These are phyloP conservation scores for Crotalus tigris DNA, from an alignment of 2,113 vertebrate species.

Conservation along the genomic window DNA sequence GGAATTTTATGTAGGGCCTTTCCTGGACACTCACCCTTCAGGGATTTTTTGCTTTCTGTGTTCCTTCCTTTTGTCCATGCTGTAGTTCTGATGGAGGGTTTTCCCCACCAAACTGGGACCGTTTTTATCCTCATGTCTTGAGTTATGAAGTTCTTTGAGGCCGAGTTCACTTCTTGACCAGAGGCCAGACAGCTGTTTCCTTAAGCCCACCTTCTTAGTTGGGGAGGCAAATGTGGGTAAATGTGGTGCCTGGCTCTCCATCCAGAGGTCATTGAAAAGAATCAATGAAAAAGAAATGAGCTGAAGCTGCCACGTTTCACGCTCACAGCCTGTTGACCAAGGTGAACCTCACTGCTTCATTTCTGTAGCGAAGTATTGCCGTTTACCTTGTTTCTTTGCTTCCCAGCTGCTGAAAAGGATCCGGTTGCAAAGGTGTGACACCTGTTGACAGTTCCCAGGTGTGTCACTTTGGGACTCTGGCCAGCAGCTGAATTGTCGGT, in stretches of 20 bases:
- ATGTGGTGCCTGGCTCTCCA: not conserved
- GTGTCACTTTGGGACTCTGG: not conserved
- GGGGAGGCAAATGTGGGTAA: not conserved
- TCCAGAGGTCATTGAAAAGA: not conserved
- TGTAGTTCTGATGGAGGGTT: not conserved
- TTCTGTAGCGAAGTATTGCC: not conserved
- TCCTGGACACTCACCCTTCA: constrained; percentile 13
- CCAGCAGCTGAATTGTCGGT: not conserved
- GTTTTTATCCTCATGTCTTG: not conserved
- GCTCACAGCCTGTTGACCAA: not conserved
- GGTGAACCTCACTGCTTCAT: not conserved
- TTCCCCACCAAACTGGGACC: not conserved
- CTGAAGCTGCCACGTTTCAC: not conserved
- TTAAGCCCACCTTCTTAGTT: constrained; percentile 20
- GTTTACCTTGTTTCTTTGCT: not conserved
- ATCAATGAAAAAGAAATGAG: not conserved
- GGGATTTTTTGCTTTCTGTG: not conserved
- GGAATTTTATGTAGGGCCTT: not conserved
- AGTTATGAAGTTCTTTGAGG: constrained; percentile 13
- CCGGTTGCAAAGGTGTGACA: constrained; percentile 10
- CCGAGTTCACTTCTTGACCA: constrained; percentile 33
- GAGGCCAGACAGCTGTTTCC: constrained; percentile 2
- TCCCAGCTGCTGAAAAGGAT: constrained; percentile 3
- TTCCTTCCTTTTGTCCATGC: constrained; percentile 4
- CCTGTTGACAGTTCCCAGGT: constrained; percentile 14